Evolutionary conservation across 2,797 vertebrate genomes (phyloP).

Genomic region (Parauchenoglanis ngamensis): DNA sequence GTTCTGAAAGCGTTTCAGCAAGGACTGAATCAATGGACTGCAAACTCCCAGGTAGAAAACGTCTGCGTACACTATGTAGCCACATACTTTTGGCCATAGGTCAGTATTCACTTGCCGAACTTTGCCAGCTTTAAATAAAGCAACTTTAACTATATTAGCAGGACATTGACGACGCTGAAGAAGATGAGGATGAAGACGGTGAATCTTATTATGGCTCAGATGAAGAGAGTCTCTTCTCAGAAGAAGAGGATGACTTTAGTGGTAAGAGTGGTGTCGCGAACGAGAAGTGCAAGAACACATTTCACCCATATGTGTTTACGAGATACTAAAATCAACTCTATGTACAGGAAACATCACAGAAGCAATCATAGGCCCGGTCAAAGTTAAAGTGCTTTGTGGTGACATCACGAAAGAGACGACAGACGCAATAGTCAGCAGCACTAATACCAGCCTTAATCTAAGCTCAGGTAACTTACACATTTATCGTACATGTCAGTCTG

Average conservation of each 20-base stretch:
- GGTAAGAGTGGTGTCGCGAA: constrained; percentile 22
- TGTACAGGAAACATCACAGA: constrained; percentile 41
- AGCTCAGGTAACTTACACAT: constrained; percentile 46
- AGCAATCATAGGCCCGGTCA: constrained; percentile 57
- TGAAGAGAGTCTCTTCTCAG: neutral
- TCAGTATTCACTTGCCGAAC: neutral
- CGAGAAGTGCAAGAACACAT: neutral
- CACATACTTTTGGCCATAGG: neutral
- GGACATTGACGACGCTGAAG: neutral
- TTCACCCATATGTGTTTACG: neutral
- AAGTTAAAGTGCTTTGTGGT: constrained; percentile 58
- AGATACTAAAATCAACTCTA: neutral
- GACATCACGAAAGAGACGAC: constrained; percentile 64
- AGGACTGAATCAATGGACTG: constrained; percentile 56
- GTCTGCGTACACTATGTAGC: neutral
- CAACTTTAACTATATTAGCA: constrained; percentile 6
- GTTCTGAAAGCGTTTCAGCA: constrained; percentile 52
- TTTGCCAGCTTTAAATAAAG: neutral
- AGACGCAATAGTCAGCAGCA: constrained; percentile 65
- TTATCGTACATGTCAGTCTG: neutral
- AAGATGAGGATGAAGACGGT: constrained; percentile 21
- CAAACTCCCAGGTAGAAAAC: constrained; percentile 38
- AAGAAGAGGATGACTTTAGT: constrained; percentile 26
- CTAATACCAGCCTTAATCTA: constrained; percentile 60
- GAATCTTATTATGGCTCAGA: neutral